phyloP scores from a whole-genome alignment of 2,797 vertebrate species.

The Ctenopoma kingsleyae region DNA sequence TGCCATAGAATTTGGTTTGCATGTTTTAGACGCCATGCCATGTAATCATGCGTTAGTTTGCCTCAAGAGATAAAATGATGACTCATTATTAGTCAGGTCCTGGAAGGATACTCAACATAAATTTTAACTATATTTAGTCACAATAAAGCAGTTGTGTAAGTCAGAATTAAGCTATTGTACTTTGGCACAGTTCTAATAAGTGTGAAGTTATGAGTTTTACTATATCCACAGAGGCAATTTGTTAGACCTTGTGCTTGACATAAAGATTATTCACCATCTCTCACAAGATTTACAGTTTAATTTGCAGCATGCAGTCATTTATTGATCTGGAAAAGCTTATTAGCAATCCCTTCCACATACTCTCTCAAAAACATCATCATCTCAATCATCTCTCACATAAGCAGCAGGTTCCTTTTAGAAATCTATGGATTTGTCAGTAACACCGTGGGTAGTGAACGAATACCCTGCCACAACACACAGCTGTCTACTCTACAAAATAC shows the following conservation, averaged over 20 bases:
- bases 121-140: neutral
- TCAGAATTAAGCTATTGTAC: slow-evolving; percentile 11
- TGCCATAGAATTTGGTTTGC: slow-evolving; percentile 58
- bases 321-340: slow-evolving; percentile 90
- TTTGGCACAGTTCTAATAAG: slow-evolving; percentile 13
- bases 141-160: slow-evolving; percentile 1
- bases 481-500: slow-evolving; percentile 51
- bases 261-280: slow-evolving; percentile 92
- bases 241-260: slow-evolving; percentile 87
- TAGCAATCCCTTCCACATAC: slow-evolving; percentile 83
- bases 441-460: slow-evolving; percentile 90
- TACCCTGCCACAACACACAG: slow-evolving; percentile 77
- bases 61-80: slow-evolving; percentile 10
- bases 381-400: slow-evolving; percentile 84
- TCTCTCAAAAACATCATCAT: slow-evolving; percentile 77
- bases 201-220: slow-evolving; percentile 22
- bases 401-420: slow-evolving; percentile 89
- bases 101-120: slow-evolving; percentile 5
- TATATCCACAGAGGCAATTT: slow-evolving; percentile 64
- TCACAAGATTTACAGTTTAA: slow-evolving; percentile 94
- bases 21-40: slow-evolving; percentile 58
- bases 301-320: slow-evolving; percentile 95
- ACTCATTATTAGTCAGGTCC: slow-evolving; percentile 11
- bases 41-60: slow-evolving; percentile 34
- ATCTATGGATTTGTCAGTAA: slow-evolving; percentile 91